phyloP scores from a whole-genome alignment of 2,797 vertebrate species.

The Apodemus agrarius region DNA sequence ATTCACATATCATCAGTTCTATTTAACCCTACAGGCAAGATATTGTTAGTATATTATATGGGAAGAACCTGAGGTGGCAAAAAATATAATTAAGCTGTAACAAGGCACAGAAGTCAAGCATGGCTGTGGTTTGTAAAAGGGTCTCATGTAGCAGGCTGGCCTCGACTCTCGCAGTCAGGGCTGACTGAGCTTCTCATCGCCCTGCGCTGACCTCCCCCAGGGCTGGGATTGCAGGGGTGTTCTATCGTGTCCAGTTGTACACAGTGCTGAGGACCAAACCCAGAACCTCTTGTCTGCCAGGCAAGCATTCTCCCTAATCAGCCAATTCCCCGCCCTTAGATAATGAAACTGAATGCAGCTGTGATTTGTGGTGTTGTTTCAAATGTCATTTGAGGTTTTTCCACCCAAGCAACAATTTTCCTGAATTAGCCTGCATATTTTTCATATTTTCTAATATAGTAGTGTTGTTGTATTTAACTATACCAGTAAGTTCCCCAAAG shows the following conservation, averaged over 20 bases:
- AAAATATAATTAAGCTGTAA: neutral
- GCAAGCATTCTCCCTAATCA: neutral
- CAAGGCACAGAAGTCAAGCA: neutral
- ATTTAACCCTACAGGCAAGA: slow-evolving; percentile 21
- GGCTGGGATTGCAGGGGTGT: neutral
- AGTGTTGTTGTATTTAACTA: slow-evolving; percentile 10
- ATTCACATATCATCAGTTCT: slow-evolving; percentile 23
- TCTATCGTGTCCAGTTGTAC: neutral
- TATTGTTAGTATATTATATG: slow-evolving; percentile 3
- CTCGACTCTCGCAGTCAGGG: neutral
- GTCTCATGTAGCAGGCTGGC: neutral
- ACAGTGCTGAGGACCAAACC: neutral
- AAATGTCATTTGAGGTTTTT: neutral
- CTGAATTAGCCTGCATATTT: slow-evolving; percentile 38
- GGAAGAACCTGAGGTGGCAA: slow-evolving; percentile 7
- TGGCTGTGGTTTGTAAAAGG: neutral
- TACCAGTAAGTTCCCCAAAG: slow-evolving; percentile 5
- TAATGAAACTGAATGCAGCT: neutral
- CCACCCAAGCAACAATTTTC: neutral
- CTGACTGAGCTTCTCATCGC: neutral
- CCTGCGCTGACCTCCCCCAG: neutral
- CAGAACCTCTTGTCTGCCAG: neutral
- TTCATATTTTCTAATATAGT: slow-evolving; percentile 47
- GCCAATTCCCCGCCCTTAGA: neutral
- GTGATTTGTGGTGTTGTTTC: neutral